Conservation (phyloP, 2,113 vertebrate species). For the Oenanthe melanoleuca region DNA sequence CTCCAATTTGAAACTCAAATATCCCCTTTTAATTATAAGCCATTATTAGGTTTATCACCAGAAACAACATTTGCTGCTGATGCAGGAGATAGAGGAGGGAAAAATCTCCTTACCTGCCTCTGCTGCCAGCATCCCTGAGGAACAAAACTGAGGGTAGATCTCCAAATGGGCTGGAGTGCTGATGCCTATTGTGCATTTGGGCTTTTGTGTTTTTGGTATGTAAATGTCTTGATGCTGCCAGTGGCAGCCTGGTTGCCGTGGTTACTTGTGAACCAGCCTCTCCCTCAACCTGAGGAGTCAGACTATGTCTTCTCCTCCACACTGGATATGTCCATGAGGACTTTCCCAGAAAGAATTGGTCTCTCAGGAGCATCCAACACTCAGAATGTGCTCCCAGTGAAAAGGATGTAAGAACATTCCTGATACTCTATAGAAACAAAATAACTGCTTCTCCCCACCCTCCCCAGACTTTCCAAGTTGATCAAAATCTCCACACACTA, state of each 20-base stretch:
- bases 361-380: background rate
- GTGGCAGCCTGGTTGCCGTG: background rate
- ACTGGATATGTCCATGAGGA: background rate
- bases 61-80: background rate
- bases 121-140: background rate
- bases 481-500: background rate
- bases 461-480: background rate
- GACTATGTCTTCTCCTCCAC: background rate
- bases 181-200: background rate
- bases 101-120: background rate
- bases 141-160: background rate
- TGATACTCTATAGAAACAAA: background rate
- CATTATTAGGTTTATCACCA: background rate
- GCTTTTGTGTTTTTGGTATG: background rate
- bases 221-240: background rate
- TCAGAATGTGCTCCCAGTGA: background rate
- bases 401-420: background rate
- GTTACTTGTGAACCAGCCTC: background rate
- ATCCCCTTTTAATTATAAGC: background rate
- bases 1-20: background rate
- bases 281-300: background rate
- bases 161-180: background rate
- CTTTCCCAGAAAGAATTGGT: background rate
- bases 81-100: background rate
- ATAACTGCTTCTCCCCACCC: rapidly evolving